phyloP scores from a whole-genome alignment of 92 coral and sea anemone species.

The Hydrozoanthus gracilis region DNA sequence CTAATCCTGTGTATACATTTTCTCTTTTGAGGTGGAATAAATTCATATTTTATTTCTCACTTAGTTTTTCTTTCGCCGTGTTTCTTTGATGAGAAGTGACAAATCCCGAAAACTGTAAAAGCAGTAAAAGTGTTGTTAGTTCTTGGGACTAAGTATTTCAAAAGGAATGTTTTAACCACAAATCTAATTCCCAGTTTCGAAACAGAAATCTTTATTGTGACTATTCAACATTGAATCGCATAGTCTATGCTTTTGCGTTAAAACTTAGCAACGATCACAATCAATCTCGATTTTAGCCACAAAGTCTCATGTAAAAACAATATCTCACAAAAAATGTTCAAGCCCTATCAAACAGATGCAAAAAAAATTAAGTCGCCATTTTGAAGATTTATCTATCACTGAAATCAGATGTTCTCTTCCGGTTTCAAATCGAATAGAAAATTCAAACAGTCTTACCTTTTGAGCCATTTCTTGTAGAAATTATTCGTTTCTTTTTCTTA shows the following conservation, averaged over 20 bases:
- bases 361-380: too few relatives aligned
- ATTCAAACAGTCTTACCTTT: too few relatives aligned
- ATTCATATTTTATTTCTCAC: not conserved
- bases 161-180: not conserved
- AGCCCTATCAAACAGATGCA: too few relatives aligned
- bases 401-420: too few relatives aligned
- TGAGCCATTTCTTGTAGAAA: too few relatives aligned
- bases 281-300: not conserved
- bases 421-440: too few relatives aligned
- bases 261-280: conserved; percentile 31
- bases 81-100: not conserved
- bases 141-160: too few relatives aligned
- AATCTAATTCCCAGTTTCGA: not conserved
- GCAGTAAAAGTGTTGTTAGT: not conserved
- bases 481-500: too few relatives aligned
- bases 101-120: not conserved
- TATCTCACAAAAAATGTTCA: not conserved
- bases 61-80: not conserved
- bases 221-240: conserved; percentile 1
- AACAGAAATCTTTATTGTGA: not conserved
- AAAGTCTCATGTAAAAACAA: not conserved
- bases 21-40: conserved; percentile 12
- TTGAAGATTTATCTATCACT: too few relatives aligned
- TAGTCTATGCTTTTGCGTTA: not conserved
- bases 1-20: conserved; percentile 2